Evolutionary conservation across 1,140 invertebrate species (phyloP), one percentile per base, ranked within the genome.

Genomic region (Drosophila guanche): DNA sequence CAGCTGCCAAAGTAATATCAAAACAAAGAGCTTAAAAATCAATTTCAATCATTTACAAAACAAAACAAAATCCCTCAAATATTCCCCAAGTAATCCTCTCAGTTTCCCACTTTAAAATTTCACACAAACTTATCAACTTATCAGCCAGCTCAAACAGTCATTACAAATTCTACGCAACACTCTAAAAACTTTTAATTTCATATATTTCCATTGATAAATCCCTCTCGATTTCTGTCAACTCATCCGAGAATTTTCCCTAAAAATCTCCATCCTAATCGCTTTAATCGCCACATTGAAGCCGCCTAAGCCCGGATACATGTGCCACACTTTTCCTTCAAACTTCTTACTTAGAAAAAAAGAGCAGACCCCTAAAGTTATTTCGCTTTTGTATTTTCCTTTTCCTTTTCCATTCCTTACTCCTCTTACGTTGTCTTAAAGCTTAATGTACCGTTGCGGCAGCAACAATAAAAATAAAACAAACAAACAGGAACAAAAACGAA

Each of bases 391-490:
- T 65, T 74, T 68, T 59, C 58, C 51, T 47, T 55, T 47, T 53
- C 4, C 27, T 27, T 33, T 43, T 53, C 4, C 27, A 1, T 33
- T 52, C n/a, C 50, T 25, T 8, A 20, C 16, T 14, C 40, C 25
- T 42, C 20, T 41, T 53, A 53, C n/a, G 29, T 55, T 86, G 66
- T 63, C 63, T 88, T 88, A 79, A 88, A 88, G 83, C 83, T 88
- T 88, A 88, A 88, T 88, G 83, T 88, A 83, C 43, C 78, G 83
- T 88, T 89, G 71, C 68, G 78, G 75, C 84, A 88, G 73, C 75
- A 88, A 88, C 72, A 88, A 88, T 76, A 71, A 71, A 75, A 67
- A 72, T 73, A 67, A 69, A 60, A 52, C 40, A 73, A 42, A 22
- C 14, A 47, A n/a, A 29, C 20, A 43, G n/a, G 5, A 29, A 27